Base-by-base conservation (phyloP, 1,140 invertebrate species). In the Phymorhynchus buccinoides region DNA sequence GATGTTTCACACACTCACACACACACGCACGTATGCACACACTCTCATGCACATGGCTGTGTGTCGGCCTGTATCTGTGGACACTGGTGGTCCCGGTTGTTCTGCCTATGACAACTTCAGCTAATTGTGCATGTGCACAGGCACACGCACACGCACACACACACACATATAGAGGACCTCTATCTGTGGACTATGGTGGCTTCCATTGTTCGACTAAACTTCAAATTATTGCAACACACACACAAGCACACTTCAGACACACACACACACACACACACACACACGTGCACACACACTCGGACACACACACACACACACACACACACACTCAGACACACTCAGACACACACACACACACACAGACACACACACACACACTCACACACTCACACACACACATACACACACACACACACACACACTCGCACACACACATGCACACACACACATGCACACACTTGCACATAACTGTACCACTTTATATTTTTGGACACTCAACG, bases 401-500 rank as follows among this genome's bases (percentile, higher is more conserved):
- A 85, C 87, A 86, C 84, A 89, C 87, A 85, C 88, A 88, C 7
- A 87, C 7, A 89, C 1, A 89, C 75, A 86, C 88, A 87, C 18
- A 87, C 88, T 22, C 86, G 88, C 68, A 48, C 44, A 48, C 44
- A 48, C 44, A 48, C 44, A 48, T 18, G 18, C 44, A 48, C 44
- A 48, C 44, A 48, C 44, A 48, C 44, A 48, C 44, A 48, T 18
- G 18, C 44, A 48, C 44, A 48, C 44, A 48, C 44, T 9, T 18
- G 18, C 44, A 48, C 7, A 48, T 18, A 48, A 9, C 44, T 9
- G 6, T 18, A 48, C 44, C 44, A 48, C 18, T 18, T 6, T 48
- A 48, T 48, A 9, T 9, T 48, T 48, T 9, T 48, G 6, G 18
- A 9, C 44, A 48, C 18, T 48, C 18, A 48, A 6, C 18, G 18